These are phyloP conservation scores for Anastrepha obliqua DNA, from an alignment of 1,140 invertebrate genomes.

Conservation along the genomic window DNA sequence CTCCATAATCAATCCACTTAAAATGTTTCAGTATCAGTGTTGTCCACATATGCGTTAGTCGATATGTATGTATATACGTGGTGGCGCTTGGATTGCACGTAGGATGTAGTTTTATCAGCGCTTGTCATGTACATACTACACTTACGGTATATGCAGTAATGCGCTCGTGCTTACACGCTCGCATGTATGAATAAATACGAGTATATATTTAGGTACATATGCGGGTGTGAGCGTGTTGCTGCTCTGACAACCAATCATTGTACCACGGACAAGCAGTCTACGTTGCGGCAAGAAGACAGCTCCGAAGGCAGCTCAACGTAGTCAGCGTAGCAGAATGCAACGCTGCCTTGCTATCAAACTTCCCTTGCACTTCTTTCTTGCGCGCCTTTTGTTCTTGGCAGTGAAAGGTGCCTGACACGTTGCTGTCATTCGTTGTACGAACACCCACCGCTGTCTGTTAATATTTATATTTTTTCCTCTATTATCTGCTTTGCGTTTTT, in stretches of 20 bases:
- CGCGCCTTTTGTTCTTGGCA: not conserved
- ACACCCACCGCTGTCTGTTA: not conserved
- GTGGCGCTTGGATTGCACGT: conserved; percentile 21
- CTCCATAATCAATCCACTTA: not conserved
- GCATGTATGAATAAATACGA: no score
- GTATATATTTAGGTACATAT: not conserved
- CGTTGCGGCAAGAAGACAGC: conserved; percentile 24
- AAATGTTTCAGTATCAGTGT: not conserved
- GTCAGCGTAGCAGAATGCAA: not conserved
- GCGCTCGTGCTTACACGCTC: no score
- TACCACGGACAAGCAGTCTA: conserved; percentile 16
- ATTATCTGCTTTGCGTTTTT: not conserved
- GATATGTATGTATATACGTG: not conserved
- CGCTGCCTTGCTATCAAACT: not conserved
- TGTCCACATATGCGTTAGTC: not conserved
- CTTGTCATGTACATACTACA: not conserved
- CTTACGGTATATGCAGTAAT: not conserved
- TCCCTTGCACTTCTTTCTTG: not conserved
- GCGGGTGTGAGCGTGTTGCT: not conserved
- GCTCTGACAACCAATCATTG: conserved; percentile 6
- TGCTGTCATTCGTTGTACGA: conserved; percentile 32
- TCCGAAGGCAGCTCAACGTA: not conserved
- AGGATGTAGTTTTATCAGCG: conserved; percentile 39
- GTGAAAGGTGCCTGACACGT: conserved; percentile 48
- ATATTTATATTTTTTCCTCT: conserved; percentile 25